Evolutionary conservation across 2,888 invertebrate genomes (phyloP), one percentile per base, ranked within the genome.

Genomic region (Helleia helle): DNA sequence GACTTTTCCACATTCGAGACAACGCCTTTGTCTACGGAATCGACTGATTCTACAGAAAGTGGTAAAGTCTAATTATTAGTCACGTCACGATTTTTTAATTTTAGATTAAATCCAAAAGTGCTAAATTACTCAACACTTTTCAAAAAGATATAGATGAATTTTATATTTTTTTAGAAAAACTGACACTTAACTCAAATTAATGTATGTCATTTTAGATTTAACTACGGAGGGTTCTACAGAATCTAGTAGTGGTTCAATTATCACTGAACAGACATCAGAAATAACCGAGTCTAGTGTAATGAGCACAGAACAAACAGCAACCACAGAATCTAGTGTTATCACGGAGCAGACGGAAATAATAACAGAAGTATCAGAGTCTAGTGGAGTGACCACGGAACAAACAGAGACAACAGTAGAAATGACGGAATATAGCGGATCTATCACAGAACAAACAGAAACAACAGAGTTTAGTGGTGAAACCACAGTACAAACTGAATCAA

Each of bases 341-440:
- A 22, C 44, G 7, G 44, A 28, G 36, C 18, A 13, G 7, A 41
- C 31, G 18, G 44, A 27, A 14, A 38, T 48, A 12, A 28, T 18
- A 13, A 38, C 38, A 11, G 27, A 26, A 11, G n/a, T n/a, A 13
- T 24, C 37, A 37, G 26, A 26, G 7, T 17, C 37, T 27, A 27
- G 26, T 26, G 27, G 17, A 4, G 14, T 7, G n/a, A 27, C 26
- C 4, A 12, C 31, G 12, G 40, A 40, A 25, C 17, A 13, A 11
- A 40, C 30, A 6, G 39, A 38, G 22, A 24, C 9, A 22, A 38
- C 39, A 14, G 29, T 43, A 12, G 46, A 49, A 3, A 36, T 12
- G 1, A 31, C 37, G 7, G 39, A 24, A 24, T 31, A 39, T 18
- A 34, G 14, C 26, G 40, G 26, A 24, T 8, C 31, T 12, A 24